These are phyloP conservation scores for Hoplias malabaricus DNA, from an alignment of 2,113 vertebrate species.

Conservation along the genomic window DNA sequence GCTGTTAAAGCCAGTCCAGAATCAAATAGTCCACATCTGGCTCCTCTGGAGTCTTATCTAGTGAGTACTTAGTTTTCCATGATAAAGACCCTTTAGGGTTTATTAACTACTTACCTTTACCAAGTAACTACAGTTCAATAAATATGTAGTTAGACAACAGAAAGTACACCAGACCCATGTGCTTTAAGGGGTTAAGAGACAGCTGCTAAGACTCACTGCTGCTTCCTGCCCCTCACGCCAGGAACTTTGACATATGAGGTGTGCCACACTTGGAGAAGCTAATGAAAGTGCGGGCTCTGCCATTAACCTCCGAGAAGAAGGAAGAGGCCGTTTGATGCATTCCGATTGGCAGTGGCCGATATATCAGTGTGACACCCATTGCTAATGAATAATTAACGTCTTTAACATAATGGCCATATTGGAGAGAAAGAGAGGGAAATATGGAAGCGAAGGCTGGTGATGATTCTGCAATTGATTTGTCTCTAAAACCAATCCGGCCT, in stretches of 20 bases:
- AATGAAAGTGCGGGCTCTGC: constrained; percentile 77
- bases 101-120: too few species aligned
- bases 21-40: too few species aligned
- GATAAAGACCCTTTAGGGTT: too few species aligned
- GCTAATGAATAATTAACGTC: constrained; percentile 96
- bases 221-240: constrained; percentile 67
- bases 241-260: constrained; percentile 76
- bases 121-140: background rate
- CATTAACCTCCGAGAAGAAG: constrained; percentile 88
- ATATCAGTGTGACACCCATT: constrained; percentile 89
- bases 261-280: constrained; percentile 73
- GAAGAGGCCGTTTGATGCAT: constrained; percentile 76
- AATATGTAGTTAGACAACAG: too few species aligned
- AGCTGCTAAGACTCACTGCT: constrained; percentile 20
- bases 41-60: too few species aligned
- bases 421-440: constrained; percentile 66
- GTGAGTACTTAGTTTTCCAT: too few species aligned
- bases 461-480: constrained; percentile 86
- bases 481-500: constrained; percentile 79
- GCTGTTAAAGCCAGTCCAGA: background rate
- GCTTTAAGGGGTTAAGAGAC: constrained; percentile 5
- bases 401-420: constrained; percentile 88
- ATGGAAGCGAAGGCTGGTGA: constrained; percentile 69
- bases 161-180: too few species aligned
- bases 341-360: constrained; percentile 82